Evolutionary conservation across 2,113 vertebrate genomes (phyloP).

Genomic region (Rhineura floridana): DNA sequence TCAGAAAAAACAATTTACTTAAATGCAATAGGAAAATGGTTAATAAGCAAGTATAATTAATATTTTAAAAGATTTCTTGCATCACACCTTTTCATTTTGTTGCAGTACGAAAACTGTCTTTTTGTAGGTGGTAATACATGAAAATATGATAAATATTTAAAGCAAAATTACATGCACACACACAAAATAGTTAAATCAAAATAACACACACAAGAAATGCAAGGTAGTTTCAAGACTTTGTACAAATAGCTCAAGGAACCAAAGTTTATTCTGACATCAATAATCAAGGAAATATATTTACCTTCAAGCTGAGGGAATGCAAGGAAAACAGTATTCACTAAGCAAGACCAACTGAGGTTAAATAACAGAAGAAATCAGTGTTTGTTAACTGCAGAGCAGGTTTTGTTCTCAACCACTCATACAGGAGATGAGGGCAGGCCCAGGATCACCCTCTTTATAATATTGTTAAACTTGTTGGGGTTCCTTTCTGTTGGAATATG

Average conservation of each 20-base stretch:
- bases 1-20: not conserved
- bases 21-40: not conserved
- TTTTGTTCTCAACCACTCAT: not conserved
- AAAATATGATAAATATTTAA: not conserved
- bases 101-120: not conserved
- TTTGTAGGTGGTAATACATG: not conserved
- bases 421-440: not conserved
- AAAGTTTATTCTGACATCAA: not conserved
- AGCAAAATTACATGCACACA: not conserved
- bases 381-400: not conserved
- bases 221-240: not conserved
- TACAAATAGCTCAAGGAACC: not conserved
- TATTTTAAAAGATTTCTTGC: not conserved
- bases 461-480: no score
- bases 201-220: not conserved
- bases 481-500: no score
- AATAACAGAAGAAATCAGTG: not conserved
- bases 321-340: not conserved
- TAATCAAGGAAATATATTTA: not conserved
- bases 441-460: not conserved
- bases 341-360: not conserved
- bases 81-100: not conserved
- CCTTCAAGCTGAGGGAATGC: not conserved
- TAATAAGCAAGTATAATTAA: not conserved
- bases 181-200: not conserved